These are phyloP conservation scores for Agrotis clavis DNA, from an alignment of 2,888 invertebrate genomes.

Conservation along the genomic window DNA sequence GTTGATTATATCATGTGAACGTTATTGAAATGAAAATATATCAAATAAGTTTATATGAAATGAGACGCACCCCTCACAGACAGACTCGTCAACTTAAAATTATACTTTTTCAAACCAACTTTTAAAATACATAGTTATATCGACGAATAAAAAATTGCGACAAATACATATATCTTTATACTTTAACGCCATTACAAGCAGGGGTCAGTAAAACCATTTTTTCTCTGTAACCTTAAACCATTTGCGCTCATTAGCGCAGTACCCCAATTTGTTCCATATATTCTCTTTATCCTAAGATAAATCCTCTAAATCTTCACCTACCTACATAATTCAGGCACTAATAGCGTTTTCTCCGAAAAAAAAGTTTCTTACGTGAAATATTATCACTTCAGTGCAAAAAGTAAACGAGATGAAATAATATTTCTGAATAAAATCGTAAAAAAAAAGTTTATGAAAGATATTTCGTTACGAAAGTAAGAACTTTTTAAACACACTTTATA, in stretches of 20 bases:
- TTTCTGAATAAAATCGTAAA: neutral
- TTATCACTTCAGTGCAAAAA: neutral
- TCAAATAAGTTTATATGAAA: too few relatives aligned
- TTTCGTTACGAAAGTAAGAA: conserved; percentile 1
- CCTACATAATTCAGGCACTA: conserved; percentile 39
- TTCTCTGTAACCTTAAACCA: conserved; percentile 20
- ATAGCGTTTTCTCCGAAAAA: conserved; percentile 15
- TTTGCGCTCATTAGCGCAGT: conserved; percentile 40
- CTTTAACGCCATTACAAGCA: conserved; percentile 10
- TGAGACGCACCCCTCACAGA: too few relatives aligned
- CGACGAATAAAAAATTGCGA: neutral
- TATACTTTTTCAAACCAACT: too few relatives aligned
- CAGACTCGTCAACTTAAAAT: too few relatives aligned
- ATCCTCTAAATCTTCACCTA: conserved; percentile 29
- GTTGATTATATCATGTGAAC: too few relatives aligned
- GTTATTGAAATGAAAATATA: too few relatives aligned
- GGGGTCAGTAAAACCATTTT: conserved; percentile 4
- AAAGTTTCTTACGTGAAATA: conserved; percentile 15
- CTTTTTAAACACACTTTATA: neutral
- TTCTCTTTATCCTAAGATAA: conserved; percentile 30
- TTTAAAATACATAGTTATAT: neutral
- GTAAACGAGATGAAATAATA: neutral
- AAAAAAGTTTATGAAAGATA: conserved; percentile 14
- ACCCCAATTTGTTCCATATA: conserved; percentile 38
- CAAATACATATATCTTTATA: neutral